Conservation (phyloP, 2,113 vertebrate species). For the Nipponia nippon region DNA sequence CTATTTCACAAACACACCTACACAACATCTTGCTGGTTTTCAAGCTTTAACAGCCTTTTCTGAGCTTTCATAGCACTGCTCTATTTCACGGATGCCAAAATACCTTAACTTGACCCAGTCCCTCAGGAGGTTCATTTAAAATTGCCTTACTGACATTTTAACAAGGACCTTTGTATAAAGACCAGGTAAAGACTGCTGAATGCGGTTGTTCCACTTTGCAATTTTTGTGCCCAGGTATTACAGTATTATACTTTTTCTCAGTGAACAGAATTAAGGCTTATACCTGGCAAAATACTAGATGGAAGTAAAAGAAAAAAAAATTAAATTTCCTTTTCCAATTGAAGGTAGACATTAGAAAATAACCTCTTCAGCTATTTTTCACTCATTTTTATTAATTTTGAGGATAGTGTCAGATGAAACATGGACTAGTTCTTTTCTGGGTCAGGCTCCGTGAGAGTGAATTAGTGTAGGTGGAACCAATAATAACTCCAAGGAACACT, state of each 20-base stretch:
- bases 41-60: constrained; percentile 19
- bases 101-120: constrained; percentile 28
- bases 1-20: constrained; percentile 52
- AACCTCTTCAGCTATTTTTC: constrained; percentile 29
- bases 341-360: neutral
- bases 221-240: neutral
- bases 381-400: constrained; percentile 40
- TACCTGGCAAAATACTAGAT: neutral
- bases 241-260: neutral
- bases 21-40: constrained; percentile 40
- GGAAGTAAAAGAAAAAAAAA: neutral
- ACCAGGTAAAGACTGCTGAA: neutral
- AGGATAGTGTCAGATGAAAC: constrained; percentile 4
- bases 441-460: neutral
- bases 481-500: constrained; percentile 41
- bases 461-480: constrained; percentile 52
- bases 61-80: neutral
- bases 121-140: neutral
- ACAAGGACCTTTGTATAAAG: neutral
- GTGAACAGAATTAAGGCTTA: neutral
- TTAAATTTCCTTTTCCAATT: neutral
- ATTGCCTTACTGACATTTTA: neutral
- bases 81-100: neutral
- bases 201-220: neutral
- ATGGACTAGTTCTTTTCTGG: constrained; percentile 35